A percentile compares a stretch with the other conserved stretches of the same genome.
Evolutionary conservation across 1,140 invertebrate species (phyloP).

Genomic region (Penaeus indicus): DNA sequence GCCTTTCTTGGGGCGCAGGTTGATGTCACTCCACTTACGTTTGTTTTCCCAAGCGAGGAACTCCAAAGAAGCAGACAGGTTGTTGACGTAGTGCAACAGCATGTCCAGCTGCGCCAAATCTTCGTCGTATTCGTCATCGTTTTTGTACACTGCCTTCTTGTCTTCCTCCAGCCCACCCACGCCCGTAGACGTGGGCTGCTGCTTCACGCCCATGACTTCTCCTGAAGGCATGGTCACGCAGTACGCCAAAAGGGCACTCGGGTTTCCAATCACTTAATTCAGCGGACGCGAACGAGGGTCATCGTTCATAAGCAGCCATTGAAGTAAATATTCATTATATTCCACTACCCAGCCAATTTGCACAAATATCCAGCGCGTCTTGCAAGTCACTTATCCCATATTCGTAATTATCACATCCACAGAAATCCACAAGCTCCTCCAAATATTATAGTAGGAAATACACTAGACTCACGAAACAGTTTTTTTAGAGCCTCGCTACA

Average conservation of each 20-base stretch:
- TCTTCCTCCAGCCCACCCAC: constrained; percentile 18
- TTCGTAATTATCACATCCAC: too few relatives aligned
- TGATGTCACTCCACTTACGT: constrained; percentile 44
- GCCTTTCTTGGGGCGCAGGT: too few relatives aligned
- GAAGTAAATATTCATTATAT: too few relatives aligned
- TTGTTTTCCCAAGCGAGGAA: constrained; percentile 65
- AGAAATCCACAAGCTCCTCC: too few relatives aligned
- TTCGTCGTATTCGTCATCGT: constrained; percentile 62
- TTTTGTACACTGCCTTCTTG: constrained; percentile 37
- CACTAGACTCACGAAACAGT: too few relatives aligned
- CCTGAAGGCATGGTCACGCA: constrained; percentile 16
- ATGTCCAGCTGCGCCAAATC: constrained; percentile 63
- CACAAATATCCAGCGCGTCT: too few relatives aligned
- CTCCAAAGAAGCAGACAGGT: constrained; percentile 63
- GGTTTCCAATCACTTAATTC: not conserved
- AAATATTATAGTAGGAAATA: too few relatives aligned
- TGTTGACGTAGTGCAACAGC: constrained; percentile 62
- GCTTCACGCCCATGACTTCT: constrained; percentile 1
- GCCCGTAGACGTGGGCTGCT: not conserved
- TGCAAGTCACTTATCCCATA: too few relatives aligned
- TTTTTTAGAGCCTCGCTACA: too few relatives aligned
- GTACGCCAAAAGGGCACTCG: not conserved
- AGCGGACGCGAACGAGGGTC: not conserved
- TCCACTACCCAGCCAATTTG: too few relatives aligned
- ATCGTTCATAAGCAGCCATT: not conserved